A percentile compares a stretch with the other conserved stretches of the same genome.
Conservation (phyloP, 2,797 vertebrate genomes). For the Bradypodion pumilum region DNA sequence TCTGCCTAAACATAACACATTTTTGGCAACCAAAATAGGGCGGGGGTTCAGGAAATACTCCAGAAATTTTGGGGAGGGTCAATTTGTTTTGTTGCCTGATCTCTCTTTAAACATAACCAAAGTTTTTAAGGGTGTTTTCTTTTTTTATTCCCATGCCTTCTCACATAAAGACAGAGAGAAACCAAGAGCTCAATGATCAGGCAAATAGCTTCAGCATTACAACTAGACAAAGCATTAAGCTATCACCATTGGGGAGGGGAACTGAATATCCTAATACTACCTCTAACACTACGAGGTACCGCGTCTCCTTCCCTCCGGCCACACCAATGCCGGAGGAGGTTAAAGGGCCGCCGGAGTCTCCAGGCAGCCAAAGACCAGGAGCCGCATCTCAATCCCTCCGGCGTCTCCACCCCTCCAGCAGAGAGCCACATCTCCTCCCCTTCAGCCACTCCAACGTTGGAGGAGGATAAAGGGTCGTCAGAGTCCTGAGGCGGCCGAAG, state of each 20-base stretch:
- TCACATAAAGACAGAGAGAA: background rate
- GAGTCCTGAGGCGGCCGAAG: no score
- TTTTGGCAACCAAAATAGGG: background rate
- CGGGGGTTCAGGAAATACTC: background rate
- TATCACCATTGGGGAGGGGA: background rate
- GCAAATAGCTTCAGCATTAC: background rate
- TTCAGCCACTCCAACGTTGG: no score
- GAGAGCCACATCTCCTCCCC: no score
- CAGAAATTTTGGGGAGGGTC: background rate
- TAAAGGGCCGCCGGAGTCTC: no score
- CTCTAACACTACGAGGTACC: no score
- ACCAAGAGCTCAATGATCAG: background rate
- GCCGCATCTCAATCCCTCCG: no score
- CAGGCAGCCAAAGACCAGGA: no score
- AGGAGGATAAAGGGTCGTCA: no score
- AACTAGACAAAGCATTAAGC: background rate
- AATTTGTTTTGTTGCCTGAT: background rate
- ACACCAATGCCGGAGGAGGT: no score
- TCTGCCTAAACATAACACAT: background rate
- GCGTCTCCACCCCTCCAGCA: no score
- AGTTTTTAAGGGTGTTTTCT: background rate
- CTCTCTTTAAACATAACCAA: background rate
- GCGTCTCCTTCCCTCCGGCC: no score
- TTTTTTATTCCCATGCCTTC: background rate
- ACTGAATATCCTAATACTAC: background rate